Base-by-base conservation (phyloP, 2,113 vertebrate genomes). In the Calypte anna region DNA sequence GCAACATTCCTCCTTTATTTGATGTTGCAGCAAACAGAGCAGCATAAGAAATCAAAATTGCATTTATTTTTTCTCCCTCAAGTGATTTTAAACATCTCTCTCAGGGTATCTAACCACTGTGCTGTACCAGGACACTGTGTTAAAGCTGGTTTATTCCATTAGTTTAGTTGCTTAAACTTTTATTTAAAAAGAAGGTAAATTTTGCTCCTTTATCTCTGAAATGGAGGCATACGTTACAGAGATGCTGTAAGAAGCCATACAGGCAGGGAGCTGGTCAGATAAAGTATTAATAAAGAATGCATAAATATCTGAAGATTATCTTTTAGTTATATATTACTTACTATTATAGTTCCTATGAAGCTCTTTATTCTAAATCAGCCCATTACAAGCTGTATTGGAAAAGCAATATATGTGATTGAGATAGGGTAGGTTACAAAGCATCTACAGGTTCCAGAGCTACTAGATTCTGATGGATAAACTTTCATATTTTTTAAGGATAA, bases 391-490 rank as follows among this genome's bases (percentile, higher is more conserved):
- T 69, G 77, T 80, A 84, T 81, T 96, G 93, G 85, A 96, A 97
- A 97, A 96, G 95, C 90, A 96, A 82, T 96, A 86, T 63, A 36
- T 67, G 23, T 88, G 96, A 95, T 76, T 91, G 97, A 97, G 91
- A 85, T 95, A 94, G 16, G 87, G 84, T 84, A 92, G 85, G 86
- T 90, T 83, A 93, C 90, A 95, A 92, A 97, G 63, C 69, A 86
- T 3, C 50, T 79, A n/a, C 84, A 74, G 74, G 57, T 79, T 91
- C 79, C 15, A 36, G 61, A 92, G 88, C 91, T 94, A 74, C 75
- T 89, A 93, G 95, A 92, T 92, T 91, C 88, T 96, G 92, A 96
- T 84, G 86, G 96, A 97, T 96, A 96, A 97, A 94, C 93, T 94
- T 83, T 96, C 96, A 94, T 98, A 96, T 95, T 96, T 96, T 89